Percentiles rank a stretch among this genome's conserved stretches.
phyloP scores from a whole-genome alignment of 2,797 vertebrate species.

The Chelonia mydas region DNA sequence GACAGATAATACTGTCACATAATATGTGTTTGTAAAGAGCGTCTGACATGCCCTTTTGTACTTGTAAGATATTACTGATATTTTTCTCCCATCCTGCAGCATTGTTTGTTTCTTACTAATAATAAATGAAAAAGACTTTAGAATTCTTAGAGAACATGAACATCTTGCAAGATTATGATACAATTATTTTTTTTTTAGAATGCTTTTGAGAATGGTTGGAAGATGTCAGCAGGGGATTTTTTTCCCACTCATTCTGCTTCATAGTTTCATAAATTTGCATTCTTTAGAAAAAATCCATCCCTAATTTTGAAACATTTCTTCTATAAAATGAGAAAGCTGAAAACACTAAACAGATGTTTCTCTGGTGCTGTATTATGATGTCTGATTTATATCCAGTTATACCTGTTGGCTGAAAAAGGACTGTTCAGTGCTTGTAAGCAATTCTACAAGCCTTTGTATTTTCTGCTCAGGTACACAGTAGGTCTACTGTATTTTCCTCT shows the following conservation, averaged over 20 bases:
- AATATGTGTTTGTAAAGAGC: not conserved
- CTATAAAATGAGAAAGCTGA: not conserved
- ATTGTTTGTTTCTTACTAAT: not conserved
- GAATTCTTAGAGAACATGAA: too few species aligned
- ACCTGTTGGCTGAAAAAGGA: not conserved
- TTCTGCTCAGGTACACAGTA: not conserved
- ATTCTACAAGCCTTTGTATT: not conserved
- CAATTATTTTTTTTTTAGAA: too few species aligned
- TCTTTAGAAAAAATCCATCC: not conserved
- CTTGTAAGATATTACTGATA: not conserved
- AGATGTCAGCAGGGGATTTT: too few species aligned
- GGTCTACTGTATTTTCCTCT: not conserved
- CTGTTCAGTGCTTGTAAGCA: not conserved
- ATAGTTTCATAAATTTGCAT: not conserved
- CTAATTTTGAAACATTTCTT: not conserved
- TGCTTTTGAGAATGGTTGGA: too few species aligned
- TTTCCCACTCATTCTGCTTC: too few species aligned
- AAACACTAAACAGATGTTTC: not conserved
- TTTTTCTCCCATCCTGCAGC: not conserved
- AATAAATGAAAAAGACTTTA: too few species aligned
- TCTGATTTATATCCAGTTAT: not conserved
- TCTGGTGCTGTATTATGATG: not conserved
- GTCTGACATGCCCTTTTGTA: not conserved
- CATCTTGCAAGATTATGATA: too few species aligned
- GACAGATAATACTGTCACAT: not conserved